phyloP scores from a whole-genome alignment of 2,797 vertebrate genomes.

The Hyperoplus immaculatus region DNA sequence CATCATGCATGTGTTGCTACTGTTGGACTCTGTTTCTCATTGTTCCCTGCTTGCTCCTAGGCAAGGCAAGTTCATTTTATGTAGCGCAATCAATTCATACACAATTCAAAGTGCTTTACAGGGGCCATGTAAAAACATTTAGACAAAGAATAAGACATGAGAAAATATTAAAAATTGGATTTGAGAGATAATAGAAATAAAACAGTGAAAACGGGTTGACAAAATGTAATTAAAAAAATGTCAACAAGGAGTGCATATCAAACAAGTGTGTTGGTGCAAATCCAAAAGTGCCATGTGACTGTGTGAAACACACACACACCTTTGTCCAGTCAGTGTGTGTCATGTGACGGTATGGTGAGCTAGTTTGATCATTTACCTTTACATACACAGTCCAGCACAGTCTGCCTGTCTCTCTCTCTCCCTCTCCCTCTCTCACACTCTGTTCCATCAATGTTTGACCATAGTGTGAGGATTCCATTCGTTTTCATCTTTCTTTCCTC shows the following conservation, averaged over 20 bases:
- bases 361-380: constrained; percentile 53
- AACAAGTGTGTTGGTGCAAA: too few species aligned
- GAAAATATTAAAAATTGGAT: too few species aligned
- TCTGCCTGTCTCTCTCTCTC: neutral
- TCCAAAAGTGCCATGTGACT: neutral
- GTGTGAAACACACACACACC: constrained; percentile 12
- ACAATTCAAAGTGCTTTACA: too few species aligned
- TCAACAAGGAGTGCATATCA: too few species aligned
- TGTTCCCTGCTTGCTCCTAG: too few species aligned
- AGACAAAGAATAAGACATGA: too few species aligned
- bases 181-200: too few species aligned
- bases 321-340: constrained; percentile 29
- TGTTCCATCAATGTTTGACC: constrained; percentile 4
- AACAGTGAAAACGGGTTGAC: too few species aligned
- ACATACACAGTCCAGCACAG: constrained; percentile 17
- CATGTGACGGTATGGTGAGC: constrained; percentile 26
- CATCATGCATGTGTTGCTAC: neutral
- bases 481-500: neutral
- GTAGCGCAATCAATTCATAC: too few species aligned
- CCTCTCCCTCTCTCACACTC: neutral
- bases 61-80: too few species aligned
- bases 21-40: neutral
- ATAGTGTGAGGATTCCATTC: constrained; percentile 4
- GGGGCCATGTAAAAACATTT: too few species aligned
- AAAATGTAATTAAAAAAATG: too few species aligned